Evolutionary conservation across 2,113 vertebrate species (phyloP).

Genomic region (Anolis carolinensis): DNA sequence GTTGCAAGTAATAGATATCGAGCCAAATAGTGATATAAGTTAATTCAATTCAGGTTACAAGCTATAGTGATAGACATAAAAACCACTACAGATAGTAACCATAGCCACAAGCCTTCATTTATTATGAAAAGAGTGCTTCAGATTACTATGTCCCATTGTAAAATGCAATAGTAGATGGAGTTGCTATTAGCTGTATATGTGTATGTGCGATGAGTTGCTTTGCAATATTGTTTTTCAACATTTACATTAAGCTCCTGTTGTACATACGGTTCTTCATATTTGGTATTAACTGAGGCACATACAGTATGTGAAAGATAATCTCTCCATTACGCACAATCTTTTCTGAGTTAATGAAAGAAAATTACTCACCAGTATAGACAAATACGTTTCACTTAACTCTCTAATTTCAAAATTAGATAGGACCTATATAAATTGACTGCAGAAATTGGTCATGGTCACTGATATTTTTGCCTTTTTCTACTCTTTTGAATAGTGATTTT

Average conservation of each 20-base stretch:
- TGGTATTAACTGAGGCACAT: not conserved
- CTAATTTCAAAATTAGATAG: not conserved
- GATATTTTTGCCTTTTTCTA: not conserved
- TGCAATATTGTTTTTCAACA: constrained; percentile 5
- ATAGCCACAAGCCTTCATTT: constrained; percentile 53
- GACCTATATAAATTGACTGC: not conserved
- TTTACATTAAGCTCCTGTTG: not conserved
- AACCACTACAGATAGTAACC: constrained; percentile 44
- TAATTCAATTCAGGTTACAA: constrained; percentile 58
- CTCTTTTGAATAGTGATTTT: not conserved
- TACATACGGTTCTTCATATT: not conserved
- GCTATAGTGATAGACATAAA: constrained; percentile 48
- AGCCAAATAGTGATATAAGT: constrained; percentile 43
- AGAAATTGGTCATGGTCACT: not conserved
- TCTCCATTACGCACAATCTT: not conserved
- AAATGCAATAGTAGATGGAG: constrained; percentile 36
- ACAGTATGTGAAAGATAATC: not conserved
- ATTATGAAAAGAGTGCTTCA: constrained; percentile 38
- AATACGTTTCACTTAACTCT: not conserved
- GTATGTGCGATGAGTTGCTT: constrained; percentile 42
- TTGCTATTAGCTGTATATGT: constrained; percentile 38
- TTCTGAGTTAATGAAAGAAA: not conserved
- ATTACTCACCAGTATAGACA: not conserved
- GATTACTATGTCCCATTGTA: constrained; percentile 48
- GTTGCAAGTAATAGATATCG: constrained; percentile 33